Percentiles rank a stretch among this genome's conserved stretches.
These are phyloP conservation scores for Fistularia tabacaria DNA, from an alignment of 2,797 vertebrate genomes.

Conservation along the genomic window DNA sequence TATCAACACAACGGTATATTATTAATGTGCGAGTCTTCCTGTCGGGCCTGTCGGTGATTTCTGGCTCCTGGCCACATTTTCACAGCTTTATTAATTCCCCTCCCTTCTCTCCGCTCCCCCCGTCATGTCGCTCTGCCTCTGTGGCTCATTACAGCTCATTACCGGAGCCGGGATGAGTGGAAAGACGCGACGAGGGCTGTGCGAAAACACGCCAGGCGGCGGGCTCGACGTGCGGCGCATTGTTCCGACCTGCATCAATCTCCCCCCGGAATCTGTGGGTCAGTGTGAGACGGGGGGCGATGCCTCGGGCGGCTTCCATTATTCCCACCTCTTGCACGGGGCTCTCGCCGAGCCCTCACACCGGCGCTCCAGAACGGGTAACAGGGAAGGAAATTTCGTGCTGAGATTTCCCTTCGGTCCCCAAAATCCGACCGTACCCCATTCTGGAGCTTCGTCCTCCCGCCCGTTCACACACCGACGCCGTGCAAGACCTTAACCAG, in stretches of 20 bases:
- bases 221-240: not conserved
- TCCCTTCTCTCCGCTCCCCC: conserved; percentile 8
- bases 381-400: too few species aligned
- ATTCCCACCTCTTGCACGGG: conserved; percentile 17
- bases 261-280: conserved; percentile 9
- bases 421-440: too few species aligned
- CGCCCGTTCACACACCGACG: too few species aligned
- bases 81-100: conserved; percentile 30
- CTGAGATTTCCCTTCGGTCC: too few species aligned
- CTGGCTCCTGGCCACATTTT: conserved; percentile 26
- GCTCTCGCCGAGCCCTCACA: too few species aligned
- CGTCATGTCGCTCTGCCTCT: conserved; percentile 14
- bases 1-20: too few species aligned
- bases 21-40: not conserved
- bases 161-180: conserved; percentile 13
- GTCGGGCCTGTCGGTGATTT: conserved; percentile 24
- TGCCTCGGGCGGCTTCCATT: conserved; percentile 17
- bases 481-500: too few species aligned
- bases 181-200: conserved; percentile 22
- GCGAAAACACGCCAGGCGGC: conserved; percentile 14
- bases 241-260: conserved; percentile 9
- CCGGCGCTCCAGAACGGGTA: too few species aligned
- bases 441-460: too few species aligned
- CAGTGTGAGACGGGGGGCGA: too few species aligned
- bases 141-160: conserved; percentile 42